Percentiles rank a stretch among this genome's conserved stretches.
These are phyloP conservation scores for Leptatherina wallacei DNA, from an alignment of 2,797 vertebrate genomes.

Conservation along the genomic window DNA sequence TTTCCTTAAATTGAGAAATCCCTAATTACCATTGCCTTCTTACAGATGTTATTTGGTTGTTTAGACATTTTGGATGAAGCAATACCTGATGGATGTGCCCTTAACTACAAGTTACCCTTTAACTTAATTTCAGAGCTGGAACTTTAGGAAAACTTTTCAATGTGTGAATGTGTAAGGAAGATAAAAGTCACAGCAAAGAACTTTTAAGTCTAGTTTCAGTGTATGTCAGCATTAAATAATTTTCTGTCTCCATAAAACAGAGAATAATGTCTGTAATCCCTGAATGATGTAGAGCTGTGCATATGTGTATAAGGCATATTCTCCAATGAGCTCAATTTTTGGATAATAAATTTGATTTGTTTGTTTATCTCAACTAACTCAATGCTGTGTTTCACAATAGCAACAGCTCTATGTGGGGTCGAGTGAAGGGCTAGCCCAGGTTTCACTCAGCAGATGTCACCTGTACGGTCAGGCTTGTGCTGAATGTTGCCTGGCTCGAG, in stretches of 20 bases:
- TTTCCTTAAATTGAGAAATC: slow-evolving; percentile 17
- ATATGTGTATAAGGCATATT: neutral
- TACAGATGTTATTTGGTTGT: neutral
- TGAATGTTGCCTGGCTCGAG: slow-evolving; percentile 96
- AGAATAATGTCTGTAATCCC: neutral
- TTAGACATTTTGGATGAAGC: neutral
- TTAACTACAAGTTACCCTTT: neutral
- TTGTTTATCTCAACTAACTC: slow-evolving; percentile 19
- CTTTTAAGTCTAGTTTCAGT: neutral
- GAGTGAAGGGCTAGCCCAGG: slow-evolving; percentile 90
- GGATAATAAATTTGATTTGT: slow-evolving; percentile 9
- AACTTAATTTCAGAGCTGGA: slow-evolving; percentile 1
- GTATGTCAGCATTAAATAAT: neutral
- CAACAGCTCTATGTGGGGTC: slow-evolving; percentile 97
- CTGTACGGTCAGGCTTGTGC: slow-evolving; percentile 96
- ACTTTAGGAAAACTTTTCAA: slow-evolving; percentile 1
- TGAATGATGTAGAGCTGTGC: neutral
- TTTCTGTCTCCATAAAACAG: neutral
- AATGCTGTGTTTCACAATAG: slow-evolving; percentile 79
- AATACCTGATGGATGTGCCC: neutral
- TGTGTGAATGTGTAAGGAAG: neutral
- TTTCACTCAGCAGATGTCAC: slow-evolving; percentile 94
- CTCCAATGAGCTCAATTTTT: neutral
- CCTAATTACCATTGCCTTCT: neutral
- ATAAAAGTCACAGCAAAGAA: neutral